Percentiles rank a stretch among this genome's conserved stretches.
Evolutionary conservation across 1,140 invertebrate species (phyloP).

Genomic region (Gonatopus flavifemur): DNA sequence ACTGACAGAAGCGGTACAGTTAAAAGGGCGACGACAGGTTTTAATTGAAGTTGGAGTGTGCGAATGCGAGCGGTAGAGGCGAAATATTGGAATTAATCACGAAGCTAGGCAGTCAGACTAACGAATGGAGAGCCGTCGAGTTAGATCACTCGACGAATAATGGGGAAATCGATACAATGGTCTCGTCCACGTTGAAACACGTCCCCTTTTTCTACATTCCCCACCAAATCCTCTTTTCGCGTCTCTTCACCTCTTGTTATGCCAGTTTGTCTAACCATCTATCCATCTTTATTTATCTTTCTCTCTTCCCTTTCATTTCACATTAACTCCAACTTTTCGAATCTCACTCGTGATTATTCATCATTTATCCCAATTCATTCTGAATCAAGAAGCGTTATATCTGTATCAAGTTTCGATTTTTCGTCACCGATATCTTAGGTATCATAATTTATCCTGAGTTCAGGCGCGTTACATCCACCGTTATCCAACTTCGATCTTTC

Average conservation of each 20-base stretch:
- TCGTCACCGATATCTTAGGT: no score
- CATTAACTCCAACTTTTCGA: not conserved
- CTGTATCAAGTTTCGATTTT: no score
- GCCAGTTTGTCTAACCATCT: no score
- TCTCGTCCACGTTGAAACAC: constrained; percentile 8
- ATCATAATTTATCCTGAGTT: no score
- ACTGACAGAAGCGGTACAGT: constrained; percentile 20
- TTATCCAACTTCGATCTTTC: no score
- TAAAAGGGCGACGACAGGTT: constrained; percentile 33
- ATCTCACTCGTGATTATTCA: no score
- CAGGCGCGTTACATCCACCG: no score
- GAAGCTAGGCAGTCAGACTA: constrained; percentile 25
- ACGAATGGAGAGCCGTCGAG: constrained; percentile 29
- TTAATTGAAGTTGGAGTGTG: constrained; percentile 30
- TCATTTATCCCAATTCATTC: no score
- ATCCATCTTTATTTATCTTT: no score
- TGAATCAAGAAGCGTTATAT: no score
- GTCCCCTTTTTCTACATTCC: constrained; percentile 12
- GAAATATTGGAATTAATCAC: constrained; percentile 37
- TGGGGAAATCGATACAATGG: constrained; percentile 31
- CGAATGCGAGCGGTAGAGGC: not conserved
- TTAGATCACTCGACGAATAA: constrained; percentile 36
- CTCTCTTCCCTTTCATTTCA: not conserved
- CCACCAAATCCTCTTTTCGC: no score
- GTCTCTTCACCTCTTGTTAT: no score